A percentile compares a stretch with the other conserved stretches of the same genome.
Conservation (phyloP, 2,113 vertebrate species). For the Onychorhynchus coronatus region DNA sequence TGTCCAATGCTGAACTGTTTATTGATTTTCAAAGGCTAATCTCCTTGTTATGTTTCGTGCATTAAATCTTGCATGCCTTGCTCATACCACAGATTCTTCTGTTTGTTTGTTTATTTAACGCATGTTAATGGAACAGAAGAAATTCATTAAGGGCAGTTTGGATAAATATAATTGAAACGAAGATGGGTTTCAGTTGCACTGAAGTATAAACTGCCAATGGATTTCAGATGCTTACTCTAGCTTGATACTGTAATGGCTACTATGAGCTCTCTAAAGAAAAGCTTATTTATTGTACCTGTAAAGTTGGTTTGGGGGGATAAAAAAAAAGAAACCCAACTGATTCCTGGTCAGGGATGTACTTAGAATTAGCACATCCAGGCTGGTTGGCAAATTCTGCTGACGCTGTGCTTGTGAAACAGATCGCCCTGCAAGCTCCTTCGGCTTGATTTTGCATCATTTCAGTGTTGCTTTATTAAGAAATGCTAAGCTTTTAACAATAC, state of each 20-base stretch:
- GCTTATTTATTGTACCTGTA: slow-evolving; percentile 20
- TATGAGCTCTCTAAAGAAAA: slow-evolving; percentile 21
- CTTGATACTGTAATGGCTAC: slow-evolving; percentile 34
- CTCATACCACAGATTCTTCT: slow-evolving; percentile 51
- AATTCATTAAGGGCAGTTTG: slow-evolving; percentile 68
- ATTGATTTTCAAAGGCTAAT: slow-evolving; percentile 67
- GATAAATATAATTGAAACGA: slow-evolving; percentile 17
- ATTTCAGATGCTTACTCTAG: slow-evolving; percentile 69
- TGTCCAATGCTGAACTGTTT: slow-evolving; percentile 59
- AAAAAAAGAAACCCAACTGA: background rate
- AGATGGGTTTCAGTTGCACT: slow-evolving; percentile 30
- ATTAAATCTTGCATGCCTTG: slow-evolving; percentile 71
- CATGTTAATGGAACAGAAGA: slow-evolving; percentile 72
- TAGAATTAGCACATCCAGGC: slow-evolving; percentile 45
- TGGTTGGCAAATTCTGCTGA: slow-evolving; percentile 62
- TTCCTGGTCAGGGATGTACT: slow-evolving; percentile 16
- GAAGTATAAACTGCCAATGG: slow-evolving; percentile 72
- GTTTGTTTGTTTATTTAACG: slow-evolving; percentile 66
- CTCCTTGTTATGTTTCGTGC: slow-evolving; percentile 62
- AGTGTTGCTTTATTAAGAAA: slow-evolving; percentile 45
- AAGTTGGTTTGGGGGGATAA: background rate
- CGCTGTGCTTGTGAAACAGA: slow-evolving; percentile 56
- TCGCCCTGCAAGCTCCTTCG: slow-evolving; percentile 45
- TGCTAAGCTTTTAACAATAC: slow-evolving; percentile 11
- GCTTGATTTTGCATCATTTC: slow-evolving; percentile 51